Evolutionary conservation across 2,797 vertebrate species (phyloP).

Genomic region (Scomberomorus guttatus): DNA sequence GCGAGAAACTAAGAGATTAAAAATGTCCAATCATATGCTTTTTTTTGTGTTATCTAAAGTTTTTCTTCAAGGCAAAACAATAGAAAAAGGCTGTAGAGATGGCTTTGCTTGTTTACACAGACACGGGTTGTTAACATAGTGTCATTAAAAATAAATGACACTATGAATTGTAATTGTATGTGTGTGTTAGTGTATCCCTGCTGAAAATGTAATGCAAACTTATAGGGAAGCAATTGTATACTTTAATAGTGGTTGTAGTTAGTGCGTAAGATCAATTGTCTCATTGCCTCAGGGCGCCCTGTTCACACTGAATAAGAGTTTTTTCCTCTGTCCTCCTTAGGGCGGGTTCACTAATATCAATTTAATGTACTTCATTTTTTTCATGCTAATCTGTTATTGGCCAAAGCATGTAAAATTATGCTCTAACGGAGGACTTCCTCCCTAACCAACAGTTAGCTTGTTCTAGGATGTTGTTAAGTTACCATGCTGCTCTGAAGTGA

Average conservation of each 20-base stretch:
- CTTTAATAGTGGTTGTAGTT: too few species aligned
- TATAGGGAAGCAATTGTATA: neutral
- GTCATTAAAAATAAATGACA: neutral
- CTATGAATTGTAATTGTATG: neutral
- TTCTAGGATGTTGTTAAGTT: too few species aligned
- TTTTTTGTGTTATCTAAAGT: constrained; percentile 1
- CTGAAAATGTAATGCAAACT: neutral
- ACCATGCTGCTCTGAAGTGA: too few species aligned
- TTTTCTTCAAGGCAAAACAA: constrained; percentile 6
- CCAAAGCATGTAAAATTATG: too few species aligned
- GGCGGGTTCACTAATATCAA: too few species aligned
- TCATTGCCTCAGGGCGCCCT: neutral
- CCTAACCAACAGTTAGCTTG: too few species aligned
- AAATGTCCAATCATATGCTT: neutral
- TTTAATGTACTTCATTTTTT: too few species aligned
- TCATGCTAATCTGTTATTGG: too few species aligned
- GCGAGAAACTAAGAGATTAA: neutral
- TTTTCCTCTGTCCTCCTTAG: too few species aligned
- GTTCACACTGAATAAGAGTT: neutral
- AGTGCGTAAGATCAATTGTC: neutral
- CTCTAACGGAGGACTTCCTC: too few species aligned
- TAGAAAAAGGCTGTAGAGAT: neutral
- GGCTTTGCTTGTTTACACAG: neutral
- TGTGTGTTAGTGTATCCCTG: neutral
- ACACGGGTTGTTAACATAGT: neutral